Percentiles rank a stretch among this genome's conserved stretches.
Evolutionary conservation across 2,888 invertebrate species (phyloP).

Genomic region (Lutraria lutraria): DNA sequence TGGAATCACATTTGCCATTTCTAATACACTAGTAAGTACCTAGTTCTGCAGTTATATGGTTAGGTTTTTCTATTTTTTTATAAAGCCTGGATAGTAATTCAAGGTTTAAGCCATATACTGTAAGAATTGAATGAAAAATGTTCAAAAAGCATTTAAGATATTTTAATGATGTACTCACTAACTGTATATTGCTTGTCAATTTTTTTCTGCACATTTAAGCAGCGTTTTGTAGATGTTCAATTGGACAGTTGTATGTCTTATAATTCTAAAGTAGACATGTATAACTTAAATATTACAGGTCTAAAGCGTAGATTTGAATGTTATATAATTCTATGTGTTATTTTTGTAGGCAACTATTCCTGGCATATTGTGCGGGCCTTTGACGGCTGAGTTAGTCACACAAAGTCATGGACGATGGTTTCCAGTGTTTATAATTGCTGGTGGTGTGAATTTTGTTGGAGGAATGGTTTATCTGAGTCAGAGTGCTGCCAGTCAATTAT

Average conservation of each 20-base stretch:
- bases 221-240: too few species aligned
- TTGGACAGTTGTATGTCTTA: too few species aligned
- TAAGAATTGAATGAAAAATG: too few species aligned
- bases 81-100: too few species aligned
- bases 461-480: slow-evolving; percentile 92
- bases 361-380: slow-evolving; percentile 92
- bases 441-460: slow-evolving; percentile 91
- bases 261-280: too few species aligned
- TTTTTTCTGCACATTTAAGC: too few species aligned
- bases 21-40: slow-evolving; percentile 90
- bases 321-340: background rate
- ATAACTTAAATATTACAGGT: too few species aligned
- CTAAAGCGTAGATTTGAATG: background rate
- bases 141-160: too few species aligned
- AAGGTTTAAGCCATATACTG: too few species aligned
- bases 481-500: slow-evolving; percentile 90
- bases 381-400: slow-evolving; percentile 92
- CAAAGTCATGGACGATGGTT: slow-evolving; percentile 92
- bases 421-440: slow-evolving; percentile 91
- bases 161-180: too few species aligned
- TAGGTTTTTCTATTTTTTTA: too few species aligned
- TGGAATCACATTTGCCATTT: slow-evolving; percentile 92
- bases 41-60: background rate
- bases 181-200: too few species aligned
- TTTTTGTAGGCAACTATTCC: slow-evolving; percentile 90